Conservation (phyloP, 2,113 vertebrate genomes). For the Donacobius atricapilla region DNA sequence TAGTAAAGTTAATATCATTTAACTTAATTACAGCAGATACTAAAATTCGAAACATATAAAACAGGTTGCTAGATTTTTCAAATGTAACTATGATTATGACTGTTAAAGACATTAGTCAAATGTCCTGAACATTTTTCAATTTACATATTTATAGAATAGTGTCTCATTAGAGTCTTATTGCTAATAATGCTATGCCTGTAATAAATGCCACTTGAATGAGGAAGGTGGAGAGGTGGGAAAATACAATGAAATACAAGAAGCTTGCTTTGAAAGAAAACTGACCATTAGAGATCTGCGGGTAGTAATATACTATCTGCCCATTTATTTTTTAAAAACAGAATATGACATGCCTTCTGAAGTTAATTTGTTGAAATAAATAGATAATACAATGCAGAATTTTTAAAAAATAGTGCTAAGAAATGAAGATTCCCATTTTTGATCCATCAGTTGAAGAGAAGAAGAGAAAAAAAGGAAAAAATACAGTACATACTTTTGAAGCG, state of each 20-base stretch:
- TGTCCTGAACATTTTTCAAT: not conserved
- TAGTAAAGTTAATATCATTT: conserved; percentile 19
- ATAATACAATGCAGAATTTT: not conserved
- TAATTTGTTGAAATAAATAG: not conserved
- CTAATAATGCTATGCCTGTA: not conserved
- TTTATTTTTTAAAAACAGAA: conserved; percentile 20
- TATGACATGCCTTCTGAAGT: not conserved
- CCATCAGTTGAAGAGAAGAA: not conserved
- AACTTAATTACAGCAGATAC: not conserved
- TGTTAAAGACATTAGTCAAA: not conserved
- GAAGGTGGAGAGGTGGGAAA: not conserved
- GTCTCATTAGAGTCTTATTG: not conserved
- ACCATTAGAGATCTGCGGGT: not conserved
- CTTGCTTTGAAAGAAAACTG: conserved; percentile 9
- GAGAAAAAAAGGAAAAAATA: not conserved
- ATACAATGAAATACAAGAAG: not conserved
- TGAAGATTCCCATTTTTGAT: not conserved
- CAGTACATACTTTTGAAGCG: not conserved
- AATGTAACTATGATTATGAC: not conserved
- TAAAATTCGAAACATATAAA: not conserved
- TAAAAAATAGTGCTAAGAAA: not conserved
- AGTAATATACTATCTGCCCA: not conserved
- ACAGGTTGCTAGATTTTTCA: not conserved
- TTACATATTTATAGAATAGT: not conserved
- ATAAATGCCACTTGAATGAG: not conserved